A percentile compares a stretch with the other conserved stretches of the same genome.
Conservation (phyloP, 2,797 vertebrate species). For the Fistularia tabacaria region DNA sequence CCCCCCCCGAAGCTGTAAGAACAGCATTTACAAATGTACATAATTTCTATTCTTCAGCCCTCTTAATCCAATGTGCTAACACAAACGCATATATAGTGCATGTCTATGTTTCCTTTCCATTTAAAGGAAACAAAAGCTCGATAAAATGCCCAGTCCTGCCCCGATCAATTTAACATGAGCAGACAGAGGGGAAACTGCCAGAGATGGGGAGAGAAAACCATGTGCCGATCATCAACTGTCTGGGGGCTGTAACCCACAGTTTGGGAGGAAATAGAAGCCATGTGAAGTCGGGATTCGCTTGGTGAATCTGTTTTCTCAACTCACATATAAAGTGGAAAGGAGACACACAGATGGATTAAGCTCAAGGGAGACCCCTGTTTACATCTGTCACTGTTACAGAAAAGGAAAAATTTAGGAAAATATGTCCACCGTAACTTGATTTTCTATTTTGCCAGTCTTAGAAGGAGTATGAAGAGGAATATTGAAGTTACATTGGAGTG, state of each 20-base stretch:
- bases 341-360: conserved; percentile 46
- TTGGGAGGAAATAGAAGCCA: conserved; percentile 65
- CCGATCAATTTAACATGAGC: conserved; percentile 50
- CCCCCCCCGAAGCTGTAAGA: too few relatives aligned
- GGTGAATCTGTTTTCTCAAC: conserved; percentile 62
- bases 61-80: conserved; percentile 12
- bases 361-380: conserved; percentile 31
- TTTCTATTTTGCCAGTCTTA: conserved; percentile 18
- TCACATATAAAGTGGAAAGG: conserved; percentile 42
- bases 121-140: conserved; percentile 42
- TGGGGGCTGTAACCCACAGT: conserved; percentile 61
- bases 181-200: conserved; percentile 43
- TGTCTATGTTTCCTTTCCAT: conserved; percentile 10
- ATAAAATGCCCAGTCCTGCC: conserved; percentile 50
- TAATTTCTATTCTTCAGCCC: too few relatives aligned
- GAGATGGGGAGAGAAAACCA: conserved; percentile 48
- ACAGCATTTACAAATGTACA: too few relatives aligned
- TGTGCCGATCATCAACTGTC: conserved; percentile 63
- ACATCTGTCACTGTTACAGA: conserved; percentile 28
- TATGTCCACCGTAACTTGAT: conserved; percentile 17
- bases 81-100: conserved; percentile 6
- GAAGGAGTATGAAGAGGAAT: conserved; percentile 7
- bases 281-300: conserved; percentile 56
- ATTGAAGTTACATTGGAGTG: too few relatives aligned
- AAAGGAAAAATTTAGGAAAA: conserved; percentile 13